Evolutionary conservation across 2,888 invertebrate species (phyloP), one percentile per base, ranked within the genome.

Genomic region (Drosophila silvestris): DNA sequence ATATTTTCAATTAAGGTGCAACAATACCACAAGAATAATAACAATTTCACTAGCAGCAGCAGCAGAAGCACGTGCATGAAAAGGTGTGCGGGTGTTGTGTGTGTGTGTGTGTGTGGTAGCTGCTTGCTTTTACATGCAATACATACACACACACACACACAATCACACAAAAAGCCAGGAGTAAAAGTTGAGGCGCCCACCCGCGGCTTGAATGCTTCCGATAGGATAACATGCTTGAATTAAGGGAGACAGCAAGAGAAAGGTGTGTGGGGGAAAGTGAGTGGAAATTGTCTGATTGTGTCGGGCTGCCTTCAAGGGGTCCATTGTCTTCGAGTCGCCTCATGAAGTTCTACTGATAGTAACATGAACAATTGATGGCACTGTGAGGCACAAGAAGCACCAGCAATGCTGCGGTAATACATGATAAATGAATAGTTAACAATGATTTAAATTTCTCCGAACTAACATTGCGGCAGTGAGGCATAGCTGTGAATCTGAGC

Each of bases 1-100:
- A 86, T 88, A 88, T 88, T 89, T 89, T 85, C 87, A 88, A 88
- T 88, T 88, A 89, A 88, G 87, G 77, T 81, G 77, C 84, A 88
- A 85, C 87, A 82, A 84, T 89, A 79, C 88, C 82, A 72, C 76
- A 78, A 84, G 85, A 89, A 89, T 87, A 88, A 87, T 81, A 88
- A 89, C 90, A 88, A 84, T 89, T 89, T 77, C 85, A 86, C 69
- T 62, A 79, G 70, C 73, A 70, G 28, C 66, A 71, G 32, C 62
- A 74, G 66, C 68, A 63, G 66, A 32, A 70, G 44, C 30, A 39
- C 47, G 53, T 37, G 67, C 35, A 47, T 56, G 61, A 16, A 35
- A 44, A 47, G 47, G 44, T 35, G 39, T 26, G 22, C 37, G 54
- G 44, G 73, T 52, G 35, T 37, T 35, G 44, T 41, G 30, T 32